A percentile compares a stretch with the other conserved stretches of the same genome.
These are phyloP conservation scores for Zophobas atratus DNA, from an alignment of 1,140 invertebrate genomes.

Conservation along the genomic window DNA sequence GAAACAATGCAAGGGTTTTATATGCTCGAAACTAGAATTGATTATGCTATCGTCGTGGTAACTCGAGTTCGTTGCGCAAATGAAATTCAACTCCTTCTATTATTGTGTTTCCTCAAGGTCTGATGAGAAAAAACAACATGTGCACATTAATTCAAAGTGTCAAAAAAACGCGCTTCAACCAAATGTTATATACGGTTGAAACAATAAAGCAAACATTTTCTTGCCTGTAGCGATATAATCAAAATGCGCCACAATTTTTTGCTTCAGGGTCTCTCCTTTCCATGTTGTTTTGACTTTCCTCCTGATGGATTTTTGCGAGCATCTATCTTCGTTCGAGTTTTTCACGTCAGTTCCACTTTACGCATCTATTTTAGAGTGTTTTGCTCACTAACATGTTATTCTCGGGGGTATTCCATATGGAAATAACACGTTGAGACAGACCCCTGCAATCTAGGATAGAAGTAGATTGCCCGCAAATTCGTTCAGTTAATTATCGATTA, in stretches of 20 bases:
- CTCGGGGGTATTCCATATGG: not conserved
- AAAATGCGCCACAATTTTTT: too few relatives aligned
- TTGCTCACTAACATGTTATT: conserved; percentile 12
- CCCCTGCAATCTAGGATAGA: not conserved
- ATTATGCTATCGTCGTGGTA: not conserved
- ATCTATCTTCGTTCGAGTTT: conserved; percentile 11
- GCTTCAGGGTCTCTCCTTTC: not conserved
- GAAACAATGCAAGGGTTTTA: too few relatives aligned
- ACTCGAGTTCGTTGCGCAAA: not conserved
- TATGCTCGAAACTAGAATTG: too few relatives aligned
- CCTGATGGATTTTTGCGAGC: not conserved
- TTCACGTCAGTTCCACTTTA: conserved; percentile 1
- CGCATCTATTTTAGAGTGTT: not conserved
- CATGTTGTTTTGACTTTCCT: not conserved
- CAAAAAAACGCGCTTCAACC: too few relatives aligned
- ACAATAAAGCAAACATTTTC: too few relatives aligned
- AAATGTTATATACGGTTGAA: too few relatives aligned
- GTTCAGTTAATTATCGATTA: not conserved
- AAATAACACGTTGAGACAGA: conserved; percentile 10
- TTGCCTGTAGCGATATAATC: too few relatives aligned
- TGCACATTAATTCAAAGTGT: not conserved
- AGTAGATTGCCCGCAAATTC: too few relatives aligned
- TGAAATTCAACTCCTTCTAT: not conserved
- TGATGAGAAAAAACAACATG: not conserved
- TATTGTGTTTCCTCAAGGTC: not conserved